These are phyloP conservation scores for Paragorgia papillata DNA, from an alignment of 92 coral and sea anemone species.

Conservation along the genomic window DNA sequence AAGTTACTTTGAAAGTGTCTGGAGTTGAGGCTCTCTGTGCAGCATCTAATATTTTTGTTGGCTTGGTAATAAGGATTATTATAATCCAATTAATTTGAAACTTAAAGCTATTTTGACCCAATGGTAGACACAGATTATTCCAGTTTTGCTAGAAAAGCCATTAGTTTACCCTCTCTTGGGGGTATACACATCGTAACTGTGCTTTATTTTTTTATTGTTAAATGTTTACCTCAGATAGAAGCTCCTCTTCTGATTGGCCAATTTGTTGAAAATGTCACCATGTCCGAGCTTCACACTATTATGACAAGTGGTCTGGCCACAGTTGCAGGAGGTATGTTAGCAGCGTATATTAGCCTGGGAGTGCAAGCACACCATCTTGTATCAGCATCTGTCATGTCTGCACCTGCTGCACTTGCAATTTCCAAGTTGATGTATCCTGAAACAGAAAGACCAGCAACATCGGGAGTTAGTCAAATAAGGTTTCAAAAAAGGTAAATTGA, in stretches of 20 bases:
- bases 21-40: slow-evolving; percentile 89
- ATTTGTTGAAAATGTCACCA: slow-evolving; percentile 77
- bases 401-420: slow-evolving; percentile 94
- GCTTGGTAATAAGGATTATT: slow-evolving; percentile 81
- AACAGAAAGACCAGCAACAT: slow-evolving; percentile 78
- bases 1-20: slow-evolving; percentile 80
- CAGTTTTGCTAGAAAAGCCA: too few species aligned
- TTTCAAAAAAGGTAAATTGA: slow-evolving; percentile 66
- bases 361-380: slow-evolving; percentile 88
- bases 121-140: too few species aligned
- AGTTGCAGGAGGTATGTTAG: slow-evolving; percentile 95
- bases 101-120: too few species aligned
- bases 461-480: slow-evolving; percentile 67
- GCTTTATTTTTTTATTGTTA: too few species aligned
- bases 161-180: too few species aligned
- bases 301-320: slow-evolving; percentile 98
- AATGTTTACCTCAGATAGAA: slow-evolving; percentile 71
- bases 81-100: too few species aligned
- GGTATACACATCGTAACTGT: too few species aligned
- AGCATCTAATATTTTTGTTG: slow-evolving; percentile 88
- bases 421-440: slow-evolving; percentile 93
- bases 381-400: slow-evolving; percentile 97
- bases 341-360: slow-evolving; percentile 88
- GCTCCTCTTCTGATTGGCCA: slow-evolving; percentile 91
- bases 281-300: slow-evolving; percentile 93